Evolutionary conservation across 2,888 invertebrate genomes (phyloP), one percentile per base, ranked within the genome.

Genomic region (Netelia virgata): DNA sequence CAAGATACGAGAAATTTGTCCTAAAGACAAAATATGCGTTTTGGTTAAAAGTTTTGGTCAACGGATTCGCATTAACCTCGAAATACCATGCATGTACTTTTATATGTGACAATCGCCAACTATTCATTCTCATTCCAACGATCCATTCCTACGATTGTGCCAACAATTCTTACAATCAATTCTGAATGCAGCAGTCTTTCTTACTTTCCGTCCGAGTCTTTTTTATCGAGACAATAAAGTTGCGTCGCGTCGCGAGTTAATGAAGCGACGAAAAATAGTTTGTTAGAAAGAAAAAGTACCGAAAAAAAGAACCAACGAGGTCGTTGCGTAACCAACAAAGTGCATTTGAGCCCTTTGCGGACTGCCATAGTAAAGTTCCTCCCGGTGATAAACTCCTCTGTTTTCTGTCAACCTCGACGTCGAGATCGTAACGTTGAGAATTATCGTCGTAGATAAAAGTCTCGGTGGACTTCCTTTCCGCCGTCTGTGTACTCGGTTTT

Each of bases 391-490:
- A 84, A 81, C 57, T 81, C 64, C 16, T 82, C 43, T 61, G 84
- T 74, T 74, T 74, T 74, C 73, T 70, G 77, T 82, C 69, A 74
- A 82, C 74, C 76, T 63, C 81, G 57, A 57, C 63, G 47, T 74
- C 43, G 69, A 63, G 81, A 77, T 81, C 73, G 72, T 77, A 74
- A 81, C 77, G 69, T 64, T 74, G 77, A 77, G 55, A 84, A 84
- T 84, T 66, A 82, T 84, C 84, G 78, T 75, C 64, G 69, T 43
- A 81, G 80, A 81, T 81, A 84, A 84, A 84, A 81, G 81, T 84
- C 84, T 70, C 57, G 72, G 61, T 73, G 63, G 55, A 76, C 55
- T 69, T 53, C 16, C 18, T 66, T 53, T 41, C 76, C 64, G 59
- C 61, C 43, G 47, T 66, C 28, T 18, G 41, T 82, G 53, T 63